Conservation (phyloP, 2,888 invertebrate genomes). For the Thereva unica region DNA sequence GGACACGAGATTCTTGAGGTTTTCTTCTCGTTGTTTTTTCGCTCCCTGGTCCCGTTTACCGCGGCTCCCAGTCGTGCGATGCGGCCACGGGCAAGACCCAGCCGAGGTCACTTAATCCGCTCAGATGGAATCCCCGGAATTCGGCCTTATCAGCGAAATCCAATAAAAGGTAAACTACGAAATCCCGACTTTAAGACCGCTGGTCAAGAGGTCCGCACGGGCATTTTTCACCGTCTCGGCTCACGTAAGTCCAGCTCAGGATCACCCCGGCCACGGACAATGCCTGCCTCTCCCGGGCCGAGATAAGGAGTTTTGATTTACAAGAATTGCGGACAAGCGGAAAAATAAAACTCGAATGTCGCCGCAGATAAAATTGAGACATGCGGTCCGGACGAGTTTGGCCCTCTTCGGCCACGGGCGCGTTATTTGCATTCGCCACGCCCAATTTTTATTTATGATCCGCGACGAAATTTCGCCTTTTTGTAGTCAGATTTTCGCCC, state of each 20-base stretch:
- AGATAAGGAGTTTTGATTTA: slow-evolving; percentile 25
- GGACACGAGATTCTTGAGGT: slow-evolving; percentile 31
- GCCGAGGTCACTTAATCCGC: slow-evolving; percentile 29
- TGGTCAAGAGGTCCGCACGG: slow-evolving; percentile 10
- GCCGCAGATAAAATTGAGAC: slow-evolving; percentile 26
- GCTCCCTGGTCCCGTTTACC: slow-evolving; percentile 9
- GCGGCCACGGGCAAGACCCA: not conserved
- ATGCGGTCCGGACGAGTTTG: slow-evolving; percentile 26
- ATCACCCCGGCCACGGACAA: slow-evolving; percentile 20
- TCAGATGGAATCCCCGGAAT: slow-evolving; percentile 37
- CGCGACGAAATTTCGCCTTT: too few relatives aligned
- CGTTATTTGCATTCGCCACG: slow-evolving; percentile 26
- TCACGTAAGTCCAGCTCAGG: slow-evolving; percentile 5
- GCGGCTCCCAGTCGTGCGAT: slow-evolving; percentile 12
- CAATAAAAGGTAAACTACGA: slow-evolving; percentile 22
- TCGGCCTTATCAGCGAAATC: slow-evolving; percentile 30
- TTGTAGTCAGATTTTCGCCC: too few relatives aligned
- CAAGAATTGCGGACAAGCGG: slow-evolving; percentile 5
- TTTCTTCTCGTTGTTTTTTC: slow-evolving; percentile 13
- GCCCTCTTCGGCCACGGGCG: not conserved
- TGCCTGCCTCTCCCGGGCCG: slow-evolving; percentile 21
- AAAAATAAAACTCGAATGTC: not conserved
- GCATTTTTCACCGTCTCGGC: not conserved
- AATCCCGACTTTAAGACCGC: slow-evolving; percentile 8
- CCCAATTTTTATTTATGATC: slow-evolving; percentile 30